Evolutionary conservation across 1,140 invertebrate genomes (phyloP).

Genomic region (Calycopis cecrops): DNA sequence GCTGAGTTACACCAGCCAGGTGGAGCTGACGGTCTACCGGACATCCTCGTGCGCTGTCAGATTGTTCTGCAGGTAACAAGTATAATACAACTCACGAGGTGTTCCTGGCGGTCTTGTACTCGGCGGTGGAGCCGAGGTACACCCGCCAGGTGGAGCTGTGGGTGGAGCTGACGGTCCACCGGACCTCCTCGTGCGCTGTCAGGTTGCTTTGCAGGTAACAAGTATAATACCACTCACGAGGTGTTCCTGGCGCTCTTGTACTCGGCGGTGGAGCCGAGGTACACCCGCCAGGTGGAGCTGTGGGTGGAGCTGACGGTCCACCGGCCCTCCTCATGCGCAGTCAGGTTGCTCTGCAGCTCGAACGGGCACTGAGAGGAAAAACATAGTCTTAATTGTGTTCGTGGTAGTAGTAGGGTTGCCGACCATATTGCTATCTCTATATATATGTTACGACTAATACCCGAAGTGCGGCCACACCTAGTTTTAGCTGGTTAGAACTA

Average conservation of each 20-base stretch:
- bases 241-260: slow-evolving; percentile 52
- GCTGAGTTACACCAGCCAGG: slow-evolving; percentile 50
- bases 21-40: slow-evolving; percentile 45
- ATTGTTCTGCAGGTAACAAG: too few species aligned
- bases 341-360: slow-evolving; percentile 44
- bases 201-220: too few species aligned
- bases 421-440: too few species aligned
- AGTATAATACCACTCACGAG: too few species aligned
- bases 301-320: slow-evolving; percentile 48
- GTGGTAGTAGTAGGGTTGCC: too few species aligned
- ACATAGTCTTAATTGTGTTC: too few species aligned
- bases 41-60: slow-evolving; percentile 29
- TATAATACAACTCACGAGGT: slow-evolving; percentile 62
- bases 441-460: too few species aligned
- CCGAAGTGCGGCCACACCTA: too few species aligned
- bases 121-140: slow-evolving; percentile 34
- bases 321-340: slow-evolving; percentile 30
- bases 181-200: slow-evolving; percentile 30
- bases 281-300: slow-evolving; percentile 58
- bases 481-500: too few species aligned
- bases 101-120: slow-evolving; percentile 49
- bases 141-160: slow-evolving; percentile 57
- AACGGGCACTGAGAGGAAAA: slow-evolving; percentile 47
- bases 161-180: slow-evolving; percentile 46
- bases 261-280: slow-evolving; percentile 32